Percentiles rank a stretch among this genome's conserved stretches.
Evolutionary conservation across 30 jellyfish, hydroid and myxozoan genomes (phyloP).

Genomic region (Clytia hemisphaerica): DNA sequence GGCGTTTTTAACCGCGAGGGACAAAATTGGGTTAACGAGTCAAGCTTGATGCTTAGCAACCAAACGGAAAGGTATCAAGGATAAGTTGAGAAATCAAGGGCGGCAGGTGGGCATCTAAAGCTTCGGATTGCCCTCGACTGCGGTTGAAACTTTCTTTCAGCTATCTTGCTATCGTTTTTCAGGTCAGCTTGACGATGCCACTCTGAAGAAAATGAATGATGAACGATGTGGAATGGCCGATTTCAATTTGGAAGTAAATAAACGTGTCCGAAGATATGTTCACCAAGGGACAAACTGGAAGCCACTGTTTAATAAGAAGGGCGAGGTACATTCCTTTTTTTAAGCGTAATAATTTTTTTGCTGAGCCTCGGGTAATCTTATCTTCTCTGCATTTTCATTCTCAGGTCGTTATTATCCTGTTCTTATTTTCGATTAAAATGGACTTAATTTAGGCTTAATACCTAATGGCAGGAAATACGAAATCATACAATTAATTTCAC

Average conservation of each 20-base stretch:
- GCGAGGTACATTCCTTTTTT: no score
- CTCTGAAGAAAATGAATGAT: slow-evolving; percentile 24
- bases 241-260: slow-evolving; percentile 16
- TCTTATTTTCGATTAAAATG: no score
- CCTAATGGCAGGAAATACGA: no score
- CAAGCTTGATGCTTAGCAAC: neutral
- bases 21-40: neutral
- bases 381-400: no score
- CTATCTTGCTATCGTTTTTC: no score
- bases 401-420: no score
- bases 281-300: slow-evolving; percentile 62
- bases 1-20: neutral
- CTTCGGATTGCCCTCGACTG: neutral
- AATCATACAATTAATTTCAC: no score
- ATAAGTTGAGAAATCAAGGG: neutral
- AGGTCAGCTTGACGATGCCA: slow-evolving; percentile 60
- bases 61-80: neutral
- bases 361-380: no score
- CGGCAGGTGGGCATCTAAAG: neutral
- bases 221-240: slow-evolving; percentile 63
- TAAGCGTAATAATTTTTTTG: no score
- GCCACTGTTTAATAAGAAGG: no score
- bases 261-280: slow-evolving; percentile 43
- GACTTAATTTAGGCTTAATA: no score
- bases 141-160: neutral